Conservation (phyloP, 1,140 invertebrate genomes). For the Atta texana region DNA sequence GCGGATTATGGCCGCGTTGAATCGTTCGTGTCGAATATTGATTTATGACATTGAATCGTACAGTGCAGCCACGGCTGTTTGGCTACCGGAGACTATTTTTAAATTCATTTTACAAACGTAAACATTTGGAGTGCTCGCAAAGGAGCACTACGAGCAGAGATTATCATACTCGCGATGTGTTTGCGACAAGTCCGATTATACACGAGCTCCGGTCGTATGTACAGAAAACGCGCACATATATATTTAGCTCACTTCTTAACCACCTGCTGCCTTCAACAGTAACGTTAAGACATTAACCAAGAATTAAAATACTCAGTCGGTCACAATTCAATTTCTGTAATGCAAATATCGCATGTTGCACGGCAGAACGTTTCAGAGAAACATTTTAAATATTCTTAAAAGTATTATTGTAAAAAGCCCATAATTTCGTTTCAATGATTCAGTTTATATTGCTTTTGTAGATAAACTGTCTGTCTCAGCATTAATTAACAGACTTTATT, state of each 20-base stretch:
- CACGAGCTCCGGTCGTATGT: not conserved
- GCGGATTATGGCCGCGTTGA: not conserved
- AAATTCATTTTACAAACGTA: constrained; percentile 31
- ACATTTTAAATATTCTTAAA: not conserved
- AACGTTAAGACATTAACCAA: not conserved
- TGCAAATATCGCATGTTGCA: not conserved
- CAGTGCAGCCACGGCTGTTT: not conserved
- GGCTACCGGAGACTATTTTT: constrained; percentile 36
- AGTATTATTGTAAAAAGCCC: too few species aligned
- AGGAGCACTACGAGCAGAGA: not conserved
- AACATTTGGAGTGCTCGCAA: not conserved
- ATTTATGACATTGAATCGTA: constrained; percentile 13
- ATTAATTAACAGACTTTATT: too few species aligned
- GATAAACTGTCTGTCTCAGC: too few species aligned
- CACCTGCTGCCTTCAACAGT: not conserved
- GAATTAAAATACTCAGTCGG: not conserved
- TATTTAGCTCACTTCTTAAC: constrained; percentile 25
- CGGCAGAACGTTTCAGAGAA: not conserved
- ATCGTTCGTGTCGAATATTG: constrained; percentile 27
- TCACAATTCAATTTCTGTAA: not conserved
- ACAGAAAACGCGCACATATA: not conserved
- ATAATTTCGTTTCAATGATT: too few species aligned
- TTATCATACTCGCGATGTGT: constrained; percentile 3
- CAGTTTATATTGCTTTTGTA: too few species aligned
- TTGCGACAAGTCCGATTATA: constrained; percentile 33